Evolutionary conservation across 2,797 vertebrate genomes (phyloP).

Genomic region (Gymnoscopelus microlampas): DNA sequence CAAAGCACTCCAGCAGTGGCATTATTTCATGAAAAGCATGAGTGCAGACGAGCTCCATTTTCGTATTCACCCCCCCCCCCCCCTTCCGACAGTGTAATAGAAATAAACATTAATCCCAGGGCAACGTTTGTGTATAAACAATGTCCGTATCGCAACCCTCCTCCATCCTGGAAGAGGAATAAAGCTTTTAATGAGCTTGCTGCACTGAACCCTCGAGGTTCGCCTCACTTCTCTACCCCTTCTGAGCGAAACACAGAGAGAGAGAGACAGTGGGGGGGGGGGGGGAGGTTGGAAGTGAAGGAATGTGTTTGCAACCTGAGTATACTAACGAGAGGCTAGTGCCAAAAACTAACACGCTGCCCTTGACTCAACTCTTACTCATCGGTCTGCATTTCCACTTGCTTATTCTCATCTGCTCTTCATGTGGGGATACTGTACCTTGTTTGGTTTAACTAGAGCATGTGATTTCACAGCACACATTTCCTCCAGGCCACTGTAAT

Average conservation of each 20-base stretch:
- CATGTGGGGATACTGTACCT: constrained; percentile 79
- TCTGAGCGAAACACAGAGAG: background rate
- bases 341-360: constrained; percentile 60
- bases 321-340: constrained; percentile 58
- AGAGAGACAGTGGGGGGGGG: background rate
- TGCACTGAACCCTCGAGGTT: constrained; percentile 75
- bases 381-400: constrained; percentile 65
- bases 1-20: constrained; percentile 70
- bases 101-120: constrained; percentile 81
- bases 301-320: constrained; percentile 63
- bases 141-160: constrained; percentile 77
- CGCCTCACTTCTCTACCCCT: constrained; percentile 54
- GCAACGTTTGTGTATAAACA: constrained; percentile 81
- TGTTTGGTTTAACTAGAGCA: constrained; percentile 81
- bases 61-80: constrained; percentile 27
- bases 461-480: constrained; percentile 75
- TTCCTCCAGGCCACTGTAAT: constrained; percentile 75
- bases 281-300: constrained; percentile 9
- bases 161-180: constrained; percentile 76
- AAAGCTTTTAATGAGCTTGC: constrained; percentile 83
- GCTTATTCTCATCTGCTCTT: constrained; percentile 73
- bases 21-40: constrained; percentile 75
- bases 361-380: constrained; percentile 56
- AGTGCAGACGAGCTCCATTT: constrained; percentile 57
- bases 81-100: constrained; percentile 66